A percentile compares a stretch with the other conserved stretches of the same genome.
Evolutionary conservation across 2,797 vertebrate species (phyloP).

Genomic region (Helicolenus hilgendorfi): DNA sequence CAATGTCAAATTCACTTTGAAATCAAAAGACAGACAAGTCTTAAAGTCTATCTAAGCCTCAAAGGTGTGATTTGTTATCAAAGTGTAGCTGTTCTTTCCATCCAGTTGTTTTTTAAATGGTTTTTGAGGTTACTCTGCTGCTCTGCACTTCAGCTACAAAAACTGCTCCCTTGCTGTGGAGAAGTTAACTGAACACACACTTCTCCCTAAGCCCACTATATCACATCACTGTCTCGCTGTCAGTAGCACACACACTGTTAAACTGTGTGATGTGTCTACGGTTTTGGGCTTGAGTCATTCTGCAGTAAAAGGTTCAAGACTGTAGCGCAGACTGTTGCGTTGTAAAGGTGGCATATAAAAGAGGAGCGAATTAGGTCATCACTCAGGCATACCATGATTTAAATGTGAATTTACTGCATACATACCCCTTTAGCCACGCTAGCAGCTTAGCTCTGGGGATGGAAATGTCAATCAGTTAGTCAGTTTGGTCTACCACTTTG

Average conservation of each 20-base stretch:
- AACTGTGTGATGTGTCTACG: slow-evolving; percentile 8
- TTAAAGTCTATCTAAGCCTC: neutral
- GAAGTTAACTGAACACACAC: slow-evolving; percentile 36
- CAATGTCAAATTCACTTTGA: slow-evolving; percentile 6
- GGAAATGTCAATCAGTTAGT: neutral
- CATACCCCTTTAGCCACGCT: neutral
- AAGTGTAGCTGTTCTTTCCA: neutral
- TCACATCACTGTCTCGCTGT: slow-evolving; percentile 32
- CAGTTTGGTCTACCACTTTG: neutral
- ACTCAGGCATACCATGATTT: neutral
- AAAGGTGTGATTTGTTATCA: slow-evolving; percentile 2
- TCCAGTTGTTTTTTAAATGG: neutral
- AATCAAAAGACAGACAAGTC: neutral
- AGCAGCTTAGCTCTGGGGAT: neutral
- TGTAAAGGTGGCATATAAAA: slow-evolving; percentile 7
- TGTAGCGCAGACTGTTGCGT: neutral
- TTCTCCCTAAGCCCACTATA: slow-evolving; percentile 10
- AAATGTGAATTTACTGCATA: neutral
- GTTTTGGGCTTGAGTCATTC: slow-evolving; percentile 10
- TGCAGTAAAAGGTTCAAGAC: slow-evolving; percentile 3
- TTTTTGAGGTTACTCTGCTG: slow-evolving; percentile 6
- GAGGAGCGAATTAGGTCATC: slow-evolving; percentile 20
- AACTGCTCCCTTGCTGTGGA: slow-evolving; percentile 25
- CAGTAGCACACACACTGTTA: slow-evolving; percentile 3
- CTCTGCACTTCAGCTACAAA: slow-evolving; percentile 22